Conservation (phyloP, 2,113 vertebrate species). For the Tragelaphus scriptus region DNA sequence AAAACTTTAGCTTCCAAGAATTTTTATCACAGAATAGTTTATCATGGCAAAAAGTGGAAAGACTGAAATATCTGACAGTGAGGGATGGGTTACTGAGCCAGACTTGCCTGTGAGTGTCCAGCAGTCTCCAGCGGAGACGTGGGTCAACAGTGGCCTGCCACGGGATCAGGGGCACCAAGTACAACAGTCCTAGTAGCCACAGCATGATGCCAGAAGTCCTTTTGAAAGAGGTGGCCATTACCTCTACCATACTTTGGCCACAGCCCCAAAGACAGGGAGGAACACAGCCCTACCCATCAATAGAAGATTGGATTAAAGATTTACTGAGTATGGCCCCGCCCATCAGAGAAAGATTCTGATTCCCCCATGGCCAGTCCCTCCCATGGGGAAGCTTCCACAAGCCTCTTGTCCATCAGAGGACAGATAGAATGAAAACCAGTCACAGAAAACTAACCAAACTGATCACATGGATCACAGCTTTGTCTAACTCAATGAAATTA, state of each 20-base stretch:
- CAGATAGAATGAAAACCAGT: not conserved
- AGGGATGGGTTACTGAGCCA: not conserved
- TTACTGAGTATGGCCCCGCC: not conserved
- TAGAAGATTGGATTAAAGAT: not conserved
- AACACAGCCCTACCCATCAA: not conserved
- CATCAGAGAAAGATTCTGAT: not conserved
- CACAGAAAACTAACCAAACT: not conserved
- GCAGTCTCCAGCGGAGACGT: rapidly evolving
- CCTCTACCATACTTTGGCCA: not conserved
- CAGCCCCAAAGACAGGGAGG: not conserved
- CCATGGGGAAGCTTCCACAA: not conserved
- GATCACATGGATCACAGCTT: not conserved
- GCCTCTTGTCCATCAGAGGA: not conserved
- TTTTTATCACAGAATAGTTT: not conserved
- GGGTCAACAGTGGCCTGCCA: not conserved
- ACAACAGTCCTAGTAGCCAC: not conserved
- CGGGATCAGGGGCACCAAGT: rapidly evolving
- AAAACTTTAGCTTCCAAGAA: not conserved
- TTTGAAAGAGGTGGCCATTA: not conserved
- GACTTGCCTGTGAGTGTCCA: not conserved
- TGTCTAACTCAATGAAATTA: not conserved
- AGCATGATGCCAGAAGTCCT: not conserved
- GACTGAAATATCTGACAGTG: not conserved
- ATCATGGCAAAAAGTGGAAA: not conserved
- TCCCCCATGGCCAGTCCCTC: not conserved